Percentiles rank a stretch among this genome's conserved stretches.
These are phyloP conservation scores for Baccha elongata DNA, from an alignment of 2,888 invertebrate species.

Conservation along the genomic window DNA sequence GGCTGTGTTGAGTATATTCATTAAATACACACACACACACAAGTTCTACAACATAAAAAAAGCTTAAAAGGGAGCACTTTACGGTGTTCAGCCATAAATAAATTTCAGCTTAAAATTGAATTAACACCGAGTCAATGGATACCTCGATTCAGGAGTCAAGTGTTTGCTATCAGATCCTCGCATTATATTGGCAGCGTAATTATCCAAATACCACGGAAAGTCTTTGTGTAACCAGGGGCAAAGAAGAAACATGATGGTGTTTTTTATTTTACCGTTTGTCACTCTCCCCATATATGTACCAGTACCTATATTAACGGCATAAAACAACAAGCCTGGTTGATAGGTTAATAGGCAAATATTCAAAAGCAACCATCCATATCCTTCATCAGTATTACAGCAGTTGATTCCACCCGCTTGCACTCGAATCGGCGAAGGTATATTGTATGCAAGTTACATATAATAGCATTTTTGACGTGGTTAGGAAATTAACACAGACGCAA, in stretches of 20 bases:
- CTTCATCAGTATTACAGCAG: background rate
- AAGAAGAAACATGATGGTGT: background rate
- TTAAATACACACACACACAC: background rate
- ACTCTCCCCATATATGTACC: background rate
- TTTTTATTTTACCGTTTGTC: background rate
- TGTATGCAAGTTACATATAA: background rate
- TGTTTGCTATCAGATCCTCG: conserved; percentile 25
- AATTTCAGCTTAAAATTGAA: conserved; percentile 45
- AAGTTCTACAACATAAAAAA: background rate
- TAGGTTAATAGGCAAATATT: conserved; percentile 28
- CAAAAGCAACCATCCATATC: conserved; percentile 11
- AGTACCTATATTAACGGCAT: background rate
- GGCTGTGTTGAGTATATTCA: background rate
- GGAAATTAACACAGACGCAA: conserved; percentile 55
- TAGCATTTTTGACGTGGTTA: conserved; percentile 43
- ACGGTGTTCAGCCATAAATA: background rate
- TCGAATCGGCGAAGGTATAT: conserved; percentile 4
- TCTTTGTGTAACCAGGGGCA: background rate
- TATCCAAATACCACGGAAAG: background rate
- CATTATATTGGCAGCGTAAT: conserved; percentile 26
- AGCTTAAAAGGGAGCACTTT: background rate
- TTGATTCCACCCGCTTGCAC: background rate
- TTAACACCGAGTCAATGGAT: conserved; percentile 33
- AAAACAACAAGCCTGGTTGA: background rate
- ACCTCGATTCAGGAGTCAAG: conserved; percentile 26